phyloP scores from a whole-genome alignment of 2,113 vertebrate species.

The Gnathonemus echidnorhynchus region DNA sequence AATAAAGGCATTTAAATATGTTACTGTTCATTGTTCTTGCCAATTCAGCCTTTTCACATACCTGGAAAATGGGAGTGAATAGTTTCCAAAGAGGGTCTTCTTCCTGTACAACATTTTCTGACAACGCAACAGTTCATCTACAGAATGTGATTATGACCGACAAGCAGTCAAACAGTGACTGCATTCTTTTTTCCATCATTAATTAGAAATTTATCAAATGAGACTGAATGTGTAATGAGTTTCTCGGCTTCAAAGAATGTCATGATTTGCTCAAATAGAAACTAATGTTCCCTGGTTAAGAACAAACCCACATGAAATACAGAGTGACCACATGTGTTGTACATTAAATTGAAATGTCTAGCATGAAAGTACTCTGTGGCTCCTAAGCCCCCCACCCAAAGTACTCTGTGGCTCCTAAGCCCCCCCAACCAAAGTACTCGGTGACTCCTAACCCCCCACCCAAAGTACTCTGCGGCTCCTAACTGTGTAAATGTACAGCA shows the following conservation, averaged over 20 bases:
- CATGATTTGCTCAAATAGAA: background rate
- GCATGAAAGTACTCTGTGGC: background rate
- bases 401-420: background rate
- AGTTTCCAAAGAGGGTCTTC: background rate
- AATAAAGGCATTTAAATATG: background rate
- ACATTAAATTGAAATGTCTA: background rate
- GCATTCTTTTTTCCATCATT: background rate
- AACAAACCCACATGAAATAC: background rate
- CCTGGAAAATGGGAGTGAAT: background rate
- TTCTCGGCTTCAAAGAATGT: background rate
- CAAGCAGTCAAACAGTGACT: background rate
- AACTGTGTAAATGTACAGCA: background rate
- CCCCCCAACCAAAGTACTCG: background rate
- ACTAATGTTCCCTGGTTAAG: background rate
- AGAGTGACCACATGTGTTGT: background rate
- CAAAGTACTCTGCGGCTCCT: background rate
- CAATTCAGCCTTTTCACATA: background rate
- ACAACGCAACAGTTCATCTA: background rate
- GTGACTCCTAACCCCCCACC: background rate
- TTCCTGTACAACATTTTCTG: background rate
- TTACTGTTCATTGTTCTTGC: background rate
- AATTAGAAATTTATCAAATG: conserved; percentile 13
- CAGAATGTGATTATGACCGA: background rate
- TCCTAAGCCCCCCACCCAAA: no score
- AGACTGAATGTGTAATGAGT: background rate